A percentile compares a stretch with the other conserved stretches of the same genome.
These are phyloP conservation scores for Sitta europaea DNA, from an alignment of 2,113 vertebrate genomes.

Conservation along the genomic window DNA sequence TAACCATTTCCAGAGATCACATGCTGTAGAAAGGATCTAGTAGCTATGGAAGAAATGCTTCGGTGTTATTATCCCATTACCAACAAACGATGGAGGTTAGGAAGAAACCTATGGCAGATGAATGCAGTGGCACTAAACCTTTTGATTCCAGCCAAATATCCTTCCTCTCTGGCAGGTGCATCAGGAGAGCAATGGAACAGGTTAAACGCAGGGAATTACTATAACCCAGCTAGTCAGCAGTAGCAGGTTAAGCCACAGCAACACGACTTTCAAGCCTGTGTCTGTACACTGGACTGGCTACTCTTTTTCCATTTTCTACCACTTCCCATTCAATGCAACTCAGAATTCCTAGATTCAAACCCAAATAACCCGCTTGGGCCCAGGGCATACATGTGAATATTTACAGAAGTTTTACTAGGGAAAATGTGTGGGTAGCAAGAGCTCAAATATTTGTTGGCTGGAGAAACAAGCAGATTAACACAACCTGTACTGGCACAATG, in stretches of 20 bases:
- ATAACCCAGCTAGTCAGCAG: background rate
- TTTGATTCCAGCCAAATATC: background rate
- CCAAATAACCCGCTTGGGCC: background rate
- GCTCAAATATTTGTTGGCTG: background rate
- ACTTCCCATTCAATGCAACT: background rate
- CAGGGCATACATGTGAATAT: background rate
- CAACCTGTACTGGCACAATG: background rate
- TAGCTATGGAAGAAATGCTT: background rate
- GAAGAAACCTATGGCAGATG: background rate
- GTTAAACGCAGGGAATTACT: background rate
- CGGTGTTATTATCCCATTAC: background rate
- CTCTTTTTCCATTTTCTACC: background rate
- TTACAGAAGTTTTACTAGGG: background rate
- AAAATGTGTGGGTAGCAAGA: background rate
- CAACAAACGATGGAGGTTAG: accelerated
- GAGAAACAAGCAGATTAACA: background rate
- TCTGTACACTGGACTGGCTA: background rate
- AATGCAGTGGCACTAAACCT: background rate
- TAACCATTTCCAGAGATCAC: background rate
- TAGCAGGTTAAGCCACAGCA: background rate
- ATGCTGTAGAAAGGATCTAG: background rate
- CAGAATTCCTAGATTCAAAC: background rate
- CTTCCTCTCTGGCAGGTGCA: background rate
- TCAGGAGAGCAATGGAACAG: background rate
- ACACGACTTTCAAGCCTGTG: background rate